Evolutionary conservation across 2,888 invertebrate genomes (phyloP), one percentile per base, ranked within the genome.

Genomic region (Andrena chrysosceles): DNA sequence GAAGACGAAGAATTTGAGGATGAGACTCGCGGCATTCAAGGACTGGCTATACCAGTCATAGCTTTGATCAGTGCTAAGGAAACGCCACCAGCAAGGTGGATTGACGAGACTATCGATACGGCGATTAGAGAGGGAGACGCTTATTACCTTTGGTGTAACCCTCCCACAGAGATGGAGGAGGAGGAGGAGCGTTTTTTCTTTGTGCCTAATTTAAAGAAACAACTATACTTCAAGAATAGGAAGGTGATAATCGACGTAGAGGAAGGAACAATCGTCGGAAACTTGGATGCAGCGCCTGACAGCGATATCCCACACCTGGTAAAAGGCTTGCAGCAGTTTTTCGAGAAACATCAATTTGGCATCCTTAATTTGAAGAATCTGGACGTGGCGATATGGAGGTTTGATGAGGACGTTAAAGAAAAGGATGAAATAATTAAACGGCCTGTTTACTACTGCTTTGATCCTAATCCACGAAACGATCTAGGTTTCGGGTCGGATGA

Each of bases 381-480:
- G 29, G 79, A 88, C 2, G 93, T 94, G 1, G 94, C 94, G 0
- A 89, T 95, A 5, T 95, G 95, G 95, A 94, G 93, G 76, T 91
- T 90, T 0, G 91, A 92, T 1, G 93, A 93, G 31, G 91, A 92
- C 13, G 71, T 81, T 2, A 89, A 89, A 48, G 86, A 86, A 4
- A 83, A 85, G 16, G 78, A 78, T 2, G 70, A 71, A 1, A 73
- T 81, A 23, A 74, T 84, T 0, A 86, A 85, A 1, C 81, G 85
- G n/a, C 86, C 78, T 0, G 88, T 92, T 3, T 95, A 93, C 71
- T 95, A 94, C 85, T 92, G 94, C 84, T 95, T 94, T 81, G 95
- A 95, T 86, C 93, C 95, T 0, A 93, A 94, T 80, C 94, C 94
- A 31, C 91, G 94, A 23, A 94, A 94, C 23, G 94, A 6, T n/a